Base-by-base conservation (phyloP, 2,888 invertebrate species). In the Caenorhabditis panamensis region DNA sequence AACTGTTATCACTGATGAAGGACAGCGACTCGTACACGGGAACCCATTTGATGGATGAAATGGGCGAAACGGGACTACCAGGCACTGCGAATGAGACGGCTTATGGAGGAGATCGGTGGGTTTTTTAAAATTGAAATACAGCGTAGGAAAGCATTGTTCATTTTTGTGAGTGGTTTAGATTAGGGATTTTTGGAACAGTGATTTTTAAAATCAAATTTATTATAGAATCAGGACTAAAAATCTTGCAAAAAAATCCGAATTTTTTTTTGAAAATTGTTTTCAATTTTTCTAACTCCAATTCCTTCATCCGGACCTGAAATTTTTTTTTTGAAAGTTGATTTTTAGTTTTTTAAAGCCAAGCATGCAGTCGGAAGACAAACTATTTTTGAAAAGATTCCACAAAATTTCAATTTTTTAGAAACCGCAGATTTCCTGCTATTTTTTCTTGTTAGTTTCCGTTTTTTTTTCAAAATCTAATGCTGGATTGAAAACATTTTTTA, bases 11-110 rank as follows among this genome's bases (percentile, higher is more conserved):
- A 9, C 56, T 84, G 49, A 58, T 84, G 36, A 75, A 64, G 20
- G 84, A 84, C 37, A 58, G 75, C 16, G 84, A 84, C 59, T 26
- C 66, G 2, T 73, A 66, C 58, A 68, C 82, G 36, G 69, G 76
- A 18, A 84, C 83, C 4, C 78, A 69, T 36, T 66, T 77, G 6
- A 41, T 84, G 59, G 20, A 26, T 1, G 72, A 82, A 41, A 22
- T 71, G 3, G 68, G 58, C 5, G 51, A 44, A 6, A 2, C 13
- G 8, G 53, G 18, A 4, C 1, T 18, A 4, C 5, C 31, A 4
- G 3, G 41, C 49, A 59, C 49, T 9, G 4, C 6, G 24, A 62
- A 63, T 51, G 22, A 44, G 54, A 51, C 47, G 47, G 20, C 11
- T 22, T 9, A 24, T 18, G 20, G 11, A 8, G 36, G 3, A 6